Percentiles rank a stretch among this genome's conserved stretches.
Evolutionary conservation across 2,888 invertebrate species (phyloP).

Genomic region (Caenorhabditis drosophilae): DNA sequence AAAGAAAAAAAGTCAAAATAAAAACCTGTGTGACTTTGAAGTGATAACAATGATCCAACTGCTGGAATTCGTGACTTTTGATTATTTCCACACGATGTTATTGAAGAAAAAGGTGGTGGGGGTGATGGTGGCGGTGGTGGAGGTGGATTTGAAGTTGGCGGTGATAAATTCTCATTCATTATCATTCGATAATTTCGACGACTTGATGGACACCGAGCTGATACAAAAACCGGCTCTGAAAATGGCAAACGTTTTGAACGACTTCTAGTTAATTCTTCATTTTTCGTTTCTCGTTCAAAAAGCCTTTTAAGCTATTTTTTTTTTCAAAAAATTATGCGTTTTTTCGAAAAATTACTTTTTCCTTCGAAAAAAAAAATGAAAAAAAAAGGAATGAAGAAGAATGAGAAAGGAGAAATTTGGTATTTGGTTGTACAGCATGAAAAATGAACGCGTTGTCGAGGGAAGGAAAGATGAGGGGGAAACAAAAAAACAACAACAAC

Average conservation of each 20-base stretch:
- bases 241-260: constrained; percentile 7
- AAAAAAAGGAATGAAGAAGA: no score
- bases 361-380: no score
- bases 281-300: no score
- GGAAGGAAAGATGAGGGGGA: neutral
- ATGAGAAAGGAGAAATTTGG: no score
- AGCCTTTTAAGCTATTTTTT: neutral
- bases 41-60: constrained; percentile 26
- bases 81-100: no score
- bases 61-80: constrained; percentile 14
- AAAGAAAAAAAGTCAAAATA: neutral
- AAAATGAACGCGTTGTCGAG: neutral
- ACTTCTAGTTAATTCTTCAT: no score
- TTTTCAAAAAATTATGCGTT: no score
- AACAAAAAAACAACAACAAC: neutral
- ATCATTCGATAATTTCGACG: constrained; percentile 4
- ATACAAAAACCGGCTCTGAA: constrained; percentile 28
- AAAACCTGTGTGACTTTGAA: constrained; percentile 5
- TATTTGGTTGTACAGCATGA: no score
- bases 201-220: constrained; percentile 29
- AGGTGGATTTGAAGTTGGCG: no score
- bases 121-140: constrained; percentile 6
- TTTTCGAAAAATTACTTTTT: no score
- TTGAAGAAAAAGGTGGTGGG: no score
- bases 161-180: no score